Conservation (phyloP, 2,113 vertebrate genomes). For the Myodes glareolus region DNA sequence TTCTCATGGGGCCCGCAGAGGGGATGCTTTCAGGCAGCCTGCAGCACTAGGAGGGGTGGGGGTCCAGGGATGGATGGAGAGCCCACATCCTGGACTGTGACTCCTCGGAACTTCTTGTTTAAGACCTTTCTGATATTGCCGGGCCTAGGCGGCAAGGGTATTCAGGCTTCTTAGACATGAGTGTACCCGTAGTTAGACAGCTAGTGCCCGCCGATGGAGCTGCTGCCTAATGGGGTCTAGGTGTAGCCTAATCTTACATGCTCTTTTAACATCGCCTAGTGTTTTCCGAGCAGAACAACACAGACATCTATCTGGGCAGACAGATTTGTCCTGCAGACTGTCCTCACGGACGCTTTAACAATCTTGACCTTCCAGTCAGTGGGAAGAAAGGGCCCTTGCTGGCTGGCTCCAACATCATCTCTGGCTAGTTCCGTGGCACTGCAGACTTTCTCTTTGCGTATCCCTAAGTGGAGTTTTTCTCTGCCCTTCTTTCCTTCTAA, state of each 20-base stretch:
- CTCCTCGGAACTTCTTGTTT: constrained; percentile 24
- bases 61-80: neutral
- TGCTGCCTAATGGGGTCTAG: neutral
- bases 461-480: constrained; percentile 7
- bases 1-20: constrained; percentile 28
- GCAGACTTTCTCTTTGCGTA: neutral
- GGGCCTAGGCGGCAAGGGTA: neutral
- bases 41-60: neutral
- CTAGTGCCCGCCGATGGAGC: neutral
- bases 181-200: neutral
- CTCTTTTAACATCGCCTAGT: neutral
- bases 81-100: neutral
- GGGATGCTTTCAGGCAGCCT: constrained; percentile 43
- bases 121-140: neutral
- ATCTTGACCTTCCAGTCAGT: neutral
- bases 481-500: constrained; percentile 15
- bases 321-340: neutral
- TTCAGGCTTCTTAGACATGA: neutral
- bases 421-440: neutral
- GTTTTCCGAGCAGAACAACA: neutral
- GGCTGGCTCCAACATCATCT: neutral
- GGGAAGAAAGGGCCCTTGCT: neutral
- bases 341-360: neutral
- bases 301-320: neutral
- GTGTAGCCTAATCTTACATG: neutral